These are phyloP conservation scores for Mallateleia sp. DNA, from an alignment of 2,888 invertebrate genomes.

Conservation along the genomic window DNA sequence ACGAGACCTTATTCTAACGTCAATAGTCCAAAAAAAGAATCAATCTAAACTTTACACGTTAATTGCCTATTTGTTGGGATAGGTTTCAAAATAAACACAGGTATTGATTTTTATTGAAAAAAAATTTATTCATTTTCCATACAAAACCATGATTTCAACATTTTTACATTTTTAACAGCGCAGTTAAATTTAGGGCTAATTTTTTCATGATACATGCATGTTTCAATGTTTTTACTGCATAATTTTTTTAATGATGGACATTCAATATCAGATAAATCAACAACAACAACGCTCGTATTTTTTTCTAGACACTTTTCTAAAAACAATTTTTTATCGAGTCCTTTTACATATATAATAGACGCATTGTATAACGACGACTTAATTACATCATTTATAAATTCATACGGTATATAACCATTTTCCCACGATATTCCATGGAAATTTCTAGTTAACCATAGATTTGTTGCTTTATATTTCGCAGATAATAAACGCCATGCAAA, in stretches of 20 bases:
- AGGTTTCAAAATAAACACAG: neutral
- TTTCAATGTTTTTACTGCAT: neutral
- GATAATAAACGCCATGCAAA: neutral
- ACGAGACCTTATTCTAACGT: too few relatives aligned
- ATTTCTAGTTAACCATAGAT: constrained; percentile 29
- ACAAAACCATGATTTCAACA: neutral
- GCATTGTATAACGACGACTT: neutral
- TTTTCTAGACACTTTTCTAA: constrained; percentile 4
- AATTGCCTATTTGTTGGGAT: neutral
- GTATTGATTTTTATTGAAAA: neutral
- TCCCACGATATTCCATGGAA: constrained; percentile 32
- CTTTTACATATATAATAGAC: constrained; percentile 30
- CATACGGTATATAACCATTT: neutral
- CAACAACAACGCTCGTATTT: neutral
- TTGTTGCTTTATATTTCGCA: constrained; percentile 20
- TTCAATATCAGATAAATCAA: constrained; percentile 1
- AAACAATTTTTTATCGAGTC: neutral
- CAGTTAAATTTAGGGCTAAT: constrained; percentile 1
- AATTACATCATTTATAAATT: neutral
- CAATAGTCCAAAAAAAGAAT: too few relatives aligned
- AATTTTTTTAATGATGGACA: constrained; percentile 21
- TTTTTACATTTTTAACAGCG: constrained; percentile 21
- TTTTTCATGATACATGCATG: neutral
- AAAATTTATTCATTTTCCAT: neutral
- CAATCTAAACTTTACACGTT: too few relatives aligned